phyloP scores from a whole-genome alignment of 1,140 invertebrate species.

The Brachionus plicatilis region DNA sequence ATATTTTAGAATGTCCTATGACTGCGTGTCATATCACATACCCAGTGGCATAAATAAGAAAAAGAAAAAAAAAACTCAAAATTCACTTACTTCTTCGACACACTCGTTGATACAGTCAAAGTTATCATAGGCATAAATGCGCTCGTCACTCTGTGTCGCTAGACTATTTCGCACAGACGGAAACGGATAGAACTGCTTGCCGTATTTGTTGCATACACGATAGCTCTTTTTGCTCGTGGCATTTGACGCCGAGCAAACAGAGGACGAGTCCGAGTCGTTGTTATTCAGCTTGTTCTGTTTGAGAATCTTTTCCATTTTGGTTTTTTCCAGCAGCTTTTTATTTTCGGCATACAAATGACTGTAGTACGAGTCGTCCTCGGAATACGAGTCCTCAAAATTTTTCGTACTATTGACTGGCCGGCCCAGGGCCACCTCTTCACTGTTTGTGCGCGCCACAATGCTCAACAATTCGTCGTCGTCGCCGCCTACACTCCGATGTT shows the following conservation, averaged over 20 bases:
- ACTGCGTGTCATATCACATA: too few relatives aligned
- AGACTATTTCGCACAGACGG: neutral
- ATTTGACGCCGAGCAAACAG: neutral
- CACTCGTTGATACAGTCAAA: slow-evolving; percentile 38
- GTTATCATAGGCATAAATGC: slow-evolving; percentile 38
- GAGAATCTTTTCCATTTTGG: neutral
- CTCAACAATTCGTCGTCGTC: neutral
- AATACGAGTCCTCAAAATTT: neutral
- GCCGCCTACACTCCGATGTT: neutral
- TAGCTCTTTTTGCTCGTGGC: neutral
- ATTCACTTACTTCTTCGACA: neutral
- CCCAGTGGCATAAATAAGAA: too few relatives aligned
- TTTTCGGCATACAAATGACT: slow-evolving; percentile 16
- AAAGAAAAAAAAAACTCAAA: neutral
- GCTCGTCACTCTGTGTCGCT: neutral
- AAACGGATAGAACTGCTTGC: neutral
- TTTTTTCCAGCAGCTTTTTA: slow-evolving; percentile 2
- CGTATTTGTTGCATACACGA: neutral
- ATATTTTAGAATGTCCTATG: too few relatives aligned
- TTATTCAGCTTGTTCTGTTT: neutral
- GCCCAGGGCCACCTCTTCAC: neutral
- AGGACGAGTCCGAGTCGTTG: slow-evolving; percentile 6
- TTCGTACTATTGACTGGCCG: neutral
- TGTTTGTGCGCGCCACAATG: neutral
- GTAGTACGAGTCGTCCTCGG: slow-evolving; percentile 12